Evolutionary conservation across 2,888 invertebrate genomes (phyloP), one percentile per base, ranked within the genome.

Genomic region (Drosophila hawaiiensis): DNA sequence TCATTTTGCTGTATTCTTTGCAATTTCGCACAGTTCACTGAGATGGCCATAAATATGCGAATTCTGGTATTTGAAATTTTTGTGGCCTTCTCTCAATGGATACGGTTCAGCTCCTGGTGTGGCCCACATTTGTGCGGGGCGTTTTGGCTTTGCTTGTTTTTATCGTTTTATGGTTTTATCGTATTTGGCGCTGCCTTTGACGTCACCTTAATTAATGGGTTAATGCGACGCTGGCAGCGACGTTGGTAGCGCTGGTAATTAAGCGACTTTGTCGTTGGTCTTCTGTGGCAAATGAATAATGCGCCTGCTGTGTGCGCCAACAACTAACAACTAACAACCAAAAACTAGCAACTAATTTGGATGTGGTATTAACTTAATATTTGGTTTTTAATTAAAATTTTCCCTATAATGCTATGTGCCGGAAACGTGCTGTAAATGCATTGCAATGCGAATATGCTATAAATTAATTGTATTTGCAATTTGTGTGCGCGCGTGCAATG

Each of bases 141-240:
- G 65, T 61, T 63, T 78, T 58, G 69, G 56, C 65, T 63, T 73
- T 47, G 56, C 47, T 69, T 65, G 76, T 56, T 78, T 78, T 78
- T 75, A 78, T 75, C 80, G 78, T 80, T 78, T 78, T 79, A 79
- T 80, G 79, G 86, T 83, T 84, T 84, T 84, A 84, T 84, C 89
- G 84, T 82, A 76, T 87, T 87, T 87, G 80, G 75, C 72, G 77
- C 80, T 86, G 85, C 78, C 88, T 89, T 86, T 86, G 85, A 86
- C 85, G 89, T 89, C 85, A 89, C 84, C 85, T 88, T 89, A 88
- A 88, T 90, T 90, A 88, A 90, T 88, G 87, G 89, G 86, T 90
- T 88, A 90, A 90, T 90, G 82, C 82, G 84, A 80, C 60, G 82
- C 81, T 54, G 69, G 67, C 81, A 75, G 78, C 69, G 80, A 72